phyloP scores from a whole-genome alignment of 2,888 invertebrate species.

The Drosophila monieri region DNA sequence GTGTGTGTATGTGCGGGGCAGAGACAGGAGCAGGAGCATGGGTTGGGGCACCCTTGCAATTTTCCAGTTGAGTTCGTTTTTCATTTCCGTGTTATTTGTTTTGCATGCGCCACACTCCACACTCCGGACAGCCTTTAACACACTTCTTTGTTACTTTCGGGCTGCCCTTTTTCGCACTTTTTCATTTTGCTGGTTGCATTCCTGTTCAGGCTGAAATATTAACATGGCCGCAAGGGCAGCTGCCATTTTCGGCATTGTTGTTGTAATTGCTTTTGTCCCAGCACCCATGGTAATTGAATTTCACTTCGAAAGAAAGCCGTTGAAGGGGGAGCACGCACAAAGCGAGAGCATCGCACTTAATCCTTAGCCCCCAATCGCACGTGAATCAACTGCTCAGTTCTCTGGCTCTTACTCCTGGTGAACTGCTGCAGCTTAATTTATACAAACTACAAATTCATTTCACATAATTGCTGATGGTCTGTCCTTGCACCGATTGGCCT shows the following conservation, averaged over 20 bases:
- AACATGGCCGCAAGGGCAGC: conserved; percentile 56
- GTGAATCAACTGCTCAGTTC: conserved; percentile 6
- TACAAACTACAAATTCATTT: conserved; percentile 32
- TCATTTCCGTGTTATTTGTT: conserved; percentile 79
- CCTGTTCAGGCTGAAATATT: conserved; percentile 60
- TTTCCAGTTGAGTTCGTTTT: conserved; percentile 78
- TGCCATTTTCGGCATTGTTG: conserved; percentile 56
- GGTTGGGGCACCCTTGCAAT: conserved; percentile 53
- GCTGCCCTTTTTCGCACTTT: conserved; percentile 13
- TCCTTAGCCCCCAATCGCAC: conserved; percentile 12
- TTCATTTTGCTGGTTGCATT: conserved; percentile 34
- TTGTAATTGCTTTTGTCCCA: conserved; percentile 54
- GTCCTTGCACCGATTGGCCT: conserved; percentile 42
- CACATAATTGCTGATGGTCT: conserved; percentile 14
- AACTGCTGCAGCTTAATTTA: conserved; percentile 16
- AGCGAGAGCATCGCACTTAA: conserved; percentile 22
- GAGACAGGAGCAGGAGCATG: neutral
- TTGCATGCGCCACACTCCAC: conserved; percentile 52
- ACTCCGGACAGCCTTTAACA: conserved; percentile 8
- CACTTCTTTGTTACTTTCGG: conserved; percentile 30
- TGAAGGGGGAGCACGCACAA: neutral
- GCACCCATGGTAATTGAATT: conserved; percentile 70
- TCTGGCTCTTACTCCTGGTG: neutral
- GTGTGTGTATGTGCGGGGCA: conserved; percentile 25
- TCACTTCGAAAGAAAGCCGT: conserved; percentile 24